Conservation (phyloP, 1,140 invertebrate genomes). For the Vollenhovia emeryi region DNA sequence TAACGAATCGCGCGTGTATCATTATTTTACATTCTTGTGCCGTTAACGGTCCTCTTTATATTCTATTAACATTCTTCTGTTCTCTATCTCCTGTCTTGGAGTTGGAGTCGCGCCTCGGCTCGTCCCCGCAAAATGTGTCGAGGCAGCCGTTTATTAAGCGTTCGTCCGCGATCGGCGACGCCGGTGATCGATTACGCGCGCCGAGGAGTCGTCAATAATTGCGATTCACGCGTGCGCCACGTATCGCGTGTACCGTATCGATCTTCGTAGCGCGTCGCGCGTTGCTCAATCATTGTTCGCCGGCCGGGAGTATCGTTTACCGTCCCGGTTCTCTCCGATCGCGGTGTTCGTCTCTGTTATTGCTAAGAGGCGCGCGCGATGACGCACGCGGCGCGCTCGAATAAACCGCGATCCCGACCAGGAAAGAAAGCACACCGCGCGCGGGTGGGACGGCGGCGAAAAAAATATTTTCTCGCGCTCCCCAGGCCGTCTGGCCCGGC, state of each 20-base stretch:
- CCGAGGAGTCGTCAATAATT: neutral
- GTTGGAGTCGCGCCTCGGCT: neutral
- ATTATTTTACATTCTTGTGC: neutral
- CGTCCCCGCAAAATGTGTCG: neutral
- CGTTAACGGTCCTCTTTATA: no score
- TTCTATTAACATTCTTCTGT: neutral
- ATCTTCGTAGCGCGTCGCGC: conserved; percentile 51
- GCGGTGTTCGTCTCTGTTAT: conserved; percentile 57
- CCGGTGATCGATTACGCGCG: conserved; percentile 23
- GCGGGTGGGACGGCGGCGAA: neutral
- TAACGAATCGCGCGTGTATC: neutral
- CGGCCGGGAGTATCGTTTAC: conserved; percentile 32
- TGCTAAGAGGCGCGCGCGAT: conserved; percentile 29
- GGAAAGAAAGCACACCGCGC: conserved; percentile 53
- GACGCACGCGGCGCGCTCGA: conserved; percentile 55
- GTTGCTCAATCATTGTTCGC: conserved; percentile 51
- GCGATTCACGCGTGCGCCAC: conserved; percentile 42
- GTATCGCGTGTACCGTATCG: conserved; percentile 41
- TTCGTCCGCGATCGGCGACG: neutral
- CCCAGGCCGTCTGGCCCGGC: conserved; percentile 27
- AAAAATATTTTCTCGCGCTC: conserved; percentile 66
- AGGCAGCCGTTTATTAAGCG: conserved; percentile 4
- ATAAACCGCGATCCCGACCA: conserved; percentile 36
- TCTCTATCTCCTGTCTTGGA: neutral
- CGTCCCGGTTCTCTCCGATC: conserved; percentile 35